Conservation (phyloP, 2,888 invertebrate genomes). For the Chrysolina americana region DNA sequence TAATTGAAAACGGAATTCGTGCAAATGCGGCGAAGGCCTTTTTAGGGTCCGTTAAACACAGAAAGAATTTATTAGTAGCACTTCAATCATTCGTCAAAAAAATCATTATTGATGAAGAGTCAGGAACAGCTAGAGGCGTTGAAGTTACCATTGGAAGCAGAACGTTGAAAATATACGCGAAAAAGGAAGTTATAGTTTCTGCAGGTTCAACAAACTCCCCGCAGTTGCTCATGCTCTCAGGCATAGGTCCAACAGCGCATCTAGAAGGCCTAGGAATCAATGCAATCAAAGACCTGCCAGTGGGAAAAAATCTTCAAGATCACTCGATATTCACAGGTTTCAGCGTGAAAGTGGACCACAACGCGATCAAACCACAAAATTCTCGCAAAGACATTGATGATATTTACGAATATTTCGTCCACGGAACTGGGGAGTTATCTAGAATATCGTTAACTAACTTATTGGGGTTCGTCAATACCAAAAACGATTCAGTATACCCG, state of each 20-base stretch:
- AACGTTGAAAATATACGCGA: slow-evolving; percentile 65
- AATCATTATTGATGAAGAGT: slow-evolving; percentile 70
- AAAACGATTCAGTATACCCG: slow-evolving; percentile 68
- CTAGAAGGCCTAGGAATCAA: slow-evolving; percentile 70
- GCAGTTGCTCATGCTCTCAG: slow-evolving; percentile 79
- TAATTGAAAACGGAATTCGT: slow-evolving; percentile 67
- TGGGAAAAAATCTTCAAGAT: slow-evolving; percentile 74
- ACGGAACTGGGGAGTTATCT: slow-evolving; percentile 70
- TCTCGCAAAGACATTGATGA: slow-evolving; percentile 54
- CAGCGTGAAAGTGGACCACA: slow-evolving; percentile 45
- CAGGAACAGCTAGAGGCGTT: slow-evolving; percentile 69
- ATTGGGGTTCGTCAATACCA: slow-evolving; percentile 70
- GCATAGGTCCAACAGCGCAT: slow-evolving; percentile 73
- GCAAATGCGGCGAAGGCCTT: slow-evolving; percentile 81
- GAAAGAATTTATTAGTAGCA: slow-evolving; percentile 75
- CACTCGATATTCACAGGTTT: slow-evolving; percentile 68
- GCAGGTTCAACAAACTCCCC: slow-evolving; percentile 79
- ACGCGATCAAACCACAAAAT: slow-evolving; percentile 27
- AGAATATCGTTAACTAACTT: slow-evolving; percentile 69
- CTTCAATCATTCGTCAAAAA: slow-evolving; percentile 73
- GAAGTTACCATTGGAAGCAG: slow-evolving; percentile 64
- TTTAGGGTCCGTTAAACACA: slow-evolving; percentile 71
- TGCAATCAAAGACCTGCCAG: slow-evolving; percentile 69
- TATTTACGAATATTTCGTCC: slow-evolving; percentile 70
- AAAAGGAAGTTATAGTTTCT: slow-evolving; percentile 77